Conservation (phyloP, 2,888 invertebrate species). For the Holacanthella duospinosa region DNA sequence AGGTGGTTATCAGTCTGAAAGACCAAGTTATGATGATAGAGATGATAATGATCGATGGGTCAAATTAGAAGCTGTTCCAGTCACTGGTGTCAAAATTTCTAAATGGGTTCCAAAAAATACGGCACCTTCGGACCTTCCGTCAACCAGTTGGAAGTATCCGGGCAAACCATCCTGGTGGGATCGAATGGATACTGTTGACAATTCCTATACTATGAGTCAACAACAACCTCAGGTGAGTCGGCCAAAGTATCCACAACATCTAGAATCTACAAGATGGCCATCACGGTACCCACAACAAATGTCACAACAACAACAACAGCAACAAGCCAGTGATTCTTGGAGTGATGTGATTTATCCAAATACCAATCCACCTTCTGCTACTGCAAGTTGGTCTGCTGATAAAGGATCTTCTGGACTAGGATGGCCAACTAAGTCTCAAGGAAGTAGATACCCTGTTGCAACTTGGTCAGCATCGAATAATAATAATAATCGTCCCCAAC, state of each 20-base stretch:
- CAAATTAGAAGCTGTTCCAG: slow-evolving; percentile 35
- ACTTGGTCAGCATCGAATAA: slow-evolving; percentile 5
- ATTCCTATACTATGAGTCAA: neutral
- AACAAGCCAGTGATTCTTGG: slow-evolving; percentile 18
- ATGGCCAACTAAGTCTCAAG: neutral
- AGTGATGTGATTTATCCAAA: slow-evolving; percentile 35
- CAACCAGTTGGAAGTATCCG: slow-evolving; percentile 29
- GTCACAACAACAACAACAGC: slow-evolving; percentile 1
- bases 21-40: slow-evolving; percentile 4
- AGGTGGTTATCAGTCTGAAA: neutral
- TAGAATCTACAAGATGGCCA: neutral
- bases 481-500: neutral
- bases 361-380: slow-evolving; percentile 28
- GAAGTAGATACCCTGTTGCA: neutral
- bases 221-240: neutral
- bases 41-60: slow-evolving; percentile 24
- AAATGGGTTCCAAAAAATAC: slow-evolving; percentile 38
- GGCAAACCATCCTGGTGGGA: slow-evolving; percentile 22
- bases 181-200: neutral
- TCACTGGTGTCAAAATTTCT: slow-evolving; percentile 32
- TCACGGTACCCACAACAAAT: slow-evolving; percentile 2
- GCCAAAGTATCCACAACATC: neutral
- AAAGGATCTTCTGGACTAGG: slow-evolving; percentile 18
- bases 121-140: slow-evolving; percentile 27
- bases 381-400: slow-evolving; percentile 33